Base-by-base conservation (phyloP, 1,140 invertebrate species). In the Drosophila athabasca region DNA sequence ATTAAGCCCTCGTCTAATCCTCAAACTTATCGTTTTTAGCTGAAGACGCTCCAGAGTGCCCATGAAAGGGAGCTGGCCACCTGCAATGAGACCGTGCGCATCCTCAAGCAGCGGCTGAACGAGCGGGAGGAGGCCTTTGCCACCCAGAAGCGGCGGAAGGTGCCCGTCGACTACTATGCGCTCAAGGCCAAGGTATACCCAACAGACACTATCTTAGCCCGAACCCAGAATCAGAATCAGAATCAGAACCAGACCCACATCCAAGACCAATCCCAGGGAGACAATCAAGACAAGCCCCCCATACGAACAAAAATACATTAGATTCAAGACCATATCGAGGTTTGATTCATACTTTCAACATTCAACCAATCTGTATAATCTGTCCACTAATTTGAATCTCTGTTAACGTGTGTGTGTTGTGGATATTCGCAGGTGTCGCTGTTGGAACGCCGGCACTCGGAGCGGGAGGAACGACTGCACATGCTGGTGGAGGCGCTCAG, bases 31-130 rank as follows among this genome's bases (percentile, higher is more conserved):
- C 7, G 24, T 1, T 9, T 26, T 64, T 73, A 95, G 95, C 90
- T 96, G 6, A 96, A 95, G 90, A 93, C 95, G 5, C 91, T 96
- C 3, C 96, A 97, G 91, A 93, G 95, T 62, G 95, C 95, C 6
- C 96, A 97, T 62, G 95, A 96, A 76, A 94, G 94, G 29, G 96
- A 97, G 84, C 92, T 96, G 46, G 94, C 90, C n/a, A 83, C 76
- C 15, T 90, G 85, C 74, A 91, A 92, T 44, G 91, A 92, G 52
- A 89, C 91, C 3, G 79, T 92, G 46, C 82, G 91, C 19, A 76
- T 92, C 0, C 55, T 92, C 26, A 87, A 92, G 57, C 91, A 91
- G 55, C 82, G 91, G 0, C 67, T 92, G 26, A 91, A 90, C 26
- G 91, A 92, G 57, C 90, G 91, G 19, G 90, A 91, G 48, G 90